A percentile compares a stretch with the other conserved stretches of the same genome.
Conservation (phyloP, 1,140 invertebrate genomes). For the Drosophila pachea region DNA sequence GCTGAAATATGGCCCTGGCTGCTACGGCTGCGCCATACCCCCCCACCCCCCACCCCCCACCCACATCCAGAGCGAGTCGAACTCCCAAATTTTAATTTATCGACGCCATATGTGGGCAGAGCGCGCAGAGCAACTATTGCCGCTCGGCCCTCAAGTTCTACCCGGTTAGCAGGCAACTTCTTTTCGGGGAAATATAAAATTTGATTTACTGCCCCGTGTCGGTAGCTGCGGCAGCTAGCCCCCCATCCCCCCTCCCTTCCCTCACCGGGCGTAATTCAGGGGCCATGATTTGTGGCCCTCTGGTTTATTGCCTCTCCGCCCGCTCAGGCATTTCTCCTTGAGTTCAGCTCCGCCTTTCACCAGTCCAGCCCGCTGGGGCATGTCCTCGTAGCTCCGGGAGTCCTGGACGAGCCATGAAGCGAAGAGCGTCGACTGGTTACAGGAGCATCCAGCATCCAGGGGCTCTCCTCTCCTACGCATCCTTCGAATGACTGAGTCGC, state of each 20-base stretch:
- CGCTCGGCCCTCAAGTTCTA: conserved; percentile 39
- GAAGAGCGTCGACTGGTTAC: too few relatives aligned
- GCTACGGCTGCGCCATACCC: neutral
- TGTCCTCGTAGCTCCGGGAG: too few relatives aligned
- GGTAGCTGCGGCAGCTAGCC: conserved; percentile 17
- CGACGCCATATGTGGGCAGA: conserved; percentile 76
- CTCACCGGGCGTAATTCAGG: conserved; percentile 64
- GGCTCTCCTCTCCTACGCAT: too few relatives aligned
- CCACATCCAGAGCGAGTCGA: too few relatives aligned
- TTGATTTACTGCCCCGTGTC: conserved; percentile 72
- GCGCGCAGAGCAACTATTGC: conserved; percentile 64
- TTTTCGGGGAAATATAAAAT: conserved; percentile 77
- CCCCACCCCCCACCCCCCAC: conserved; percentile 14
- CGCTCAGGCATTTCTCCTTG: conserved; percentile 23
- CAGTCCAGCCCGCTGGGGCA: too few relatives aligned
- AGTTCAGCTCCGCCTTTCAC: too few relatives aligned
- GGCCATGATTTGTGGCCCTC: conserved; percentile 73
- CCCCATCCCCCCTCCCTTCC: neutral
- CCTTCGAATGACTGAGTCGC: too few relatives aligned
- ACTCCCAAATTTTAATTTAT: conserved; percentile 73
- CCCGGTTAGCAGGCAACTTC: conserved; percentile 47
- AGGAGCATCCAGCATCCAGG: too few relatives aligned
- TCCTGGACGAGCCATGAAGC: too few relatives aligned
- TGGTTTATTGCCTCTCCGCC: conserved; percentile 51
- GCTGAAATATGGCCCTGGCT: conserved; percentile 44